Evolutionary conservation across 2,888 invertebrate genomes (phyloP).

Genomic region (Chymomyza caudatula): DNA sequence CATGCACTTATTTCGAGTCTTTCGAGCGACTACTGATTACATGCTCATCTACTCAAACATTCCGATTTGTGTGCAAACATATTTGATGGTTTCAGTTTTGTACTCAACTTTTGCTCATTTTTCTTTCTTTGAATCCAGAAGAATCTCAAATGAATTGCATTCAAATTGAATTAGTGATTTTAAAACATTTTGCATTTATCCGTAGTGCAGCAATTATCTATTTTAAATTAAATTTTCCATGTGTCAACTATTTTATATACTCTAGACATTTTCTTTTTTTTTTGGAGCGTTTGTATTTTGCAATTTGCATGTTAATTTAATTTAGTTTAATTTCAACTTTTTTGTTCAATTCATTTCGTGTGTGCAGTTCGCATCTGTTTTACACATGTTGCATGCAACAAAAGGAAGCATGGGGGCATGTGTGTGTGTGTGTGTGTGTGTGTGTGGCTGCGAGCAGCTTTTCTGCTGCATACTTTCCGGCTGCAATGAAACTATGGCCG

Average conservation of each 20-base stretch:
- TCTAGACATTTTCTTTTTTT: background rate
- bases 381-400: background rate
- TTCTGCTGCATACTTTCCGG: background rate
- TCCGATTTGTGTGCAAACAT: too few species aligned
- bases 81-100: too few species aligned
- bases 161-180: background rate
- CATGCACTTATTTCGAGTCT: too few species aligned
- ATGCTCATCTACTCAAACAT: too few species aligned
- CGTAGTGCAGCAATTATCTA: background rate
- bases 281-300: background rate
- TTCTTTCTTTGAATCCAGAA: background rate
- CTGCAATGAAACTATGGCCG: background rate
- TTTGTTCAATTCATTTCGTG: slow-evolving; percentile 3
- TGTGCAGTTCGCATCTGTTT: background rate
- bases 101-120: too few species aligned
- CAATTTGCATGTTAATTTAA: slow-evolving; percentile 30
- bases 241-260: background rate
- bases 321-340: slow-evolving; percentile 30
- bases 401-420: background rate
- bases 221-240: background rate
- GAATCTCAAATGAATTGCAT: background rate
- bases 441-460: background rate
- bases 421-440: background rate
- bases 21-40: too few species aligned
- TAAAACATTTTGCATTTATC: background rate